Conservation (phyloP, 2,888 invertebrate genomes). For the Azorinus chamasolen region DNA sequence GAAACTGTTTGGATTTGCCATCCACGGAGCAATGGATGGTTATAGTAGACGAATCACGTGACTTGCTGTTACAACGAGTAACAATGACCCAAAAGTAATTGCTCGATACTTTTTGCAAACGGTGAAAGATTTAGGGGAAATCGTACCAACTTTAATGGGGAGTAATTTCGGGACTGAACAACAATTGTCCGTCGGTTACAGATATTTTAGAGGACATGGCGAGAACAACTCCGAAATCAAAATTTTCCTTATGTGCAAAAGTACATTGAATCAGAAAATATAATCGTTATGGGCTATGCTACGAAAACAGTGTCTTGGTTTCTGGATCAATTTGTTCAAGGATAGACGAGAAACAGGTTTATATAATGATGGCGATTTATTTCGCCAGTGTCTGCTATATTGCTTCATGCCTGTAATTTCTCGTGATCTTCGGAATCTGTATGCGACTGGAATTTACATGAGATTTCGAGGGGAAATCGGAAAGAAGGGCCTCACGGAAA, state of each 20-base stretch:
- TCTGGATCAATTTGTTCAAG: constrained; percentile 17
- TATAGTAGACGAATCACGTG: constrained; percentile 27
- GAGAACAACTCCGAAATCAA: no score
- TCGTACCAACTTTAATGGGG: constrained; percentile 7
- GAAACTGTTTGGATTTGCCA: constrained; percentile 19
- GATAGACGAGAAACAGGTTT: constrained; percentile 8
- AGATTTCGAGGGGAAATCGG: not conserved
- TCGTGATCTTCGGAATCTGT: not conserved
- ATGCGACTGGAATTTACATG: constrained; percentile 6
- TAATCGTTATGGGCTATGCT: constrained; percentile 24
- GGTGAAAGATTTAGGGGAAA: not conserved
- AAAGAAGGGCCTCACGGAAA: not conserved
- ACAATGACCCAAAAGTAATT: constrained; percentile 23
- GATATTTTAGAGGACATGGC: constrained; percentile 14
- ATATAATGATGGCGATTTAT: constrained; percentile 9
- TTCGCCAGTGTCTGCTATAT: constrained; percentile 7
- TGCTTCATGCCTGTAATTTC: constrained; percentile 5
- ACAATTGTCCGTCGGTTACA: constrained; percentile 5
- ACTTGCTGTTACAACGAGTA: constrained; percentile 19
- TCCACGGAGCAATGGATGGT: constrained; percentile 29
- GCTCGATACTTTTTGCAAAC: constrained; percentile 30
- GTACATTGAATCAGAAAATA: constrained; percentile 25
- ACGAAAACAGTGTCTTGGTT: constrained; percentile 9
- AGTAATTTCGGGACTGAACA: constrained; percentile 27
- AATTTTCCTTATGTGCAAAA: constrained; percentile 27